Base-by-base conservation (phyloP, 1,140 invertebrate species). In the Trypoxylus dichotomus region DNA sequence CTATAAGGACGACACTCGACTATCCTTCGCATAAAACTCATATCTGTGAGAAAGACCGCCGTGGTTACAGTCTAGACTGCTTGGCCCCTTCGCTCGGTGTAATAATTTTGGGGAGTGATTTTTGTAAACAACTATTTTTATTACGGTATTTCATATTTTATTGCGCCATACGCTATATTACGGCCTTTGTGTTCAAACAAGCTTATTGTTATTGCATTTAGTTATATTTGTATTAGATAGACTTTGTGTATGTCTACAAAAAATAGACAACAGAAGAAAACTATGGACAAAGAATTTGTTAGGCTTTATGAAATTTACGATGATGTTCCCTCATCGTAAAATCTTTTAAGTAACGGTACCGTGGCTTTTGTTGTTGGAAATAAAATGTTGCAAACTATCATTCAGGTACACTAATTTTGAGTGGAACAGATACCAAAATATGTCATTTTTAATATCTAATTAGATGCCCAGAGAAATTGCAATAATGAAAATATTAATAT, bases 101-200 rank as follows among this genome's bases (percentile, higher is more conserved):
- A 68, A 76, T 80, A 81, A 78, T 81, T 83, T 82, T 81, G 79
- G 82, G 82, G 82, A 78, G 81, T 80, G 79, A 80, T 80, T 83
- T 82, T 76, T 76, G 76, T 80, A 79, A 80, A 79, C 80, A 81
- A 76, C 74, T 76, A 79, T 79, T 80, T 83, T 83, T 82, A 82
- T 81, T 81, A 79, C 81, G 25, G 77, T 78, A 75, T 80, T 80
- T 77, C 43, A 27, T 29, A 76, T 80, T 83, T 83, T 82, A 83
- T 83, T 79, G 79, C 81, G 77, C 24, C 29, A 75, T 72, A 72
- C 54, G 54, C 41, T 77, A 74, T 77, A 77, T 77, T 77, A 77
- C 54, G 24, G 60, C 71, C 42, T 77, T 77, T 77, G 77, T 77
- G 73, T 41, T 74, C 71, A 77, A 77, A 77, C 77, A 77, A 77